Evolutionary conservation across 2,113 vertebrate genomes (phyloP), one percentile per base, ranked within the genome.

Genomic region (Calyptommatus sinebrachiatus): DNA sequence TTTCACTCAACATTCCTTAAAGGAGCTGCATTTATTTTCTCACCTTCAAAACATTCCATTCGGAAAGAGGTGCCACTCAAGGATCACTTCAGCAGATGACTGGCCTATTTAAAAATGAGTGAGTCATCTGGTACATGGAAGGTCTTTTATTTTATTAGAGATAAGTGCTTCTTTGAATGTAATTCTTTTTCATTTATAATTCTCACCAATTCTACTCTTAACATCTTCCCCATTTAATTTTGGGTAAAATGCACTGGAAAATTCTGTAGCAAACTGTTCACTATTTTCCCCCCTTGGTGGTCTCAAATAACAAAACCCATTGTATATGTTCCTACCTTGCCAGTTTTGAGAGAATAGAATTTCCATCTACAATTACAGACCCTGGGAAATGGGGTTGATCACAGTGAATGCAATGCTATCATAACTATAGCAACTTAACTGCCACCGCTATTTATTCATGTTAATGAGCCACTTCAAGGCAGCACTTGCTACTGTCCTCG

Each of bases 391-490:
- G 21, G 77, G 83, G 60, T 31, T 90, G 87, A 84, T 85, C 41
- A 0, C 6, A 84, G 84, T 86, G 84, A 31, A 82, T 87, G 82
- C 74, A 85, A 87, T 80, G 29, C 80, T 84, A 78, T 87, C 71
- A 88, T 81, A 90, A 78, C 90, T 83, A 81, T 71, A 91, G 88
- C 85, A 89, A 79, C 88, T 87, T 84, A 88, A 89, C 78, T 78
- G 70, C 72, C 73, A 79, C 73, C 62, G 76, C 84, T 91, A 88
- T 85, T 79, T 80, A 79, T 82, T 73, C 76, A 80, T 83, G 79
- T 53, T 90, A 91, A 90, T 73, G 83, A 91, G 72, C 78, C 76
- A 76, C 74, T 81, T 88, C 74, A 2, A 87, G 76, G 73, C 71
- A 73, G 79, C 84, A 70, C 75, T 72, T 41, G 76, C 81, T 48